phyloP scores from a whole-genome alignment of 1,140 invertebrate species.

The Spodoptera litura region DNA sequence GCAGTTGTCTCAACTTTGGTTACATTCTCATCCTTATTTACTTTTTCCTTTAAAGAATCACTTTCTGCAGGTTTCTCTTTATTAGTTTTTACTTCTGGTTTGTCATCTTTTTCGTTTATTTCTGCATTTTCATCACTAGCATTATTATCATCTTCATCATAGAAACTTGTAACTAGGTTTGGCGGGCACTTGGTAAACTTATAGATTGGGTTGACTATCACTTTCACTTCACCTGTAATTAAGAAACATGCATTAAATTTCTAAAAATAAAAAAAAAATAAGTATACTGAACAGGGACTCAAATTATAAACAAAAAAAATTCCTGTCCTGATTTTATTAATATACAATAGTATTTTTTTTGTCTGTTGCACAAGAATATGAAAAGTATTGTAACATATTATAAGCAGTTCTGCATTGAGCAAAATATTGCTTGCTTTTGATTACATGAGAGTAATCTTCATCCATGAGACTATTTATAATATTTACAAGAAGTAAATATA shows the following conservation, averaged over 20 bases:
- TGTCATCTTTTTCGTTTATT: slow-evolving; percentile 39
- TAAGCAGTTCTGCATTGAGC: too few species aligned
- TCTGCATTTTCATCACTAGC: slow-evolving; percentile 40
- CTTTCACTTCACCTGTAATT: slow-evolving; percentile 64
- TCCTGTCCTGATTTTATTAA: too few species aligned
- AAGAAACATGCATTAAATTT: not conserved
- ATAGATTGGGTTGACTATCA: slow-evolving; percentile 65
- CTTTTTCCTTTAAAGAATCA: not conserved
- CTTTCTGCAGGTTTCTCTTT: slow-evolving; percentile 13
- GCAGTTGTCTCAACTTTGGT: not conserved
- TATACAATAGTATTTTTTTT: too few species aligned
- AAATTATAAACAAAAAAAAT: too few species aligned
- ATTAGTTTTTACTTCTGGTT: not conserved
- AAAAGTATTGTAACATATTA: too few species aligned
- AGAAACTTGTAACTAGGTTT: slow-evolving; percentile 62
- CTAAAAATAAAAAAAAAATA: too few species aligned
- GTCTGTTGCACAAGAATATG: too few species aligned
- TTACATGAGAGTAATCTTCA: too few species aligned
- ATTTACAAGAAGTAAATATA: too few species aligned
- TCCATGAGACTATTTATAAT: too few species aligned
- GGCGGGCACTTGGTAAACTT: slow-evolving; percentile 64
- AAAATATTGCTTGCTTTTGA: too few species aligned
- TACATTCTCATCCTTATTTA: not conserved
- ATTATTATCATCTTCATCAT: slow-evolving; percentile 25
- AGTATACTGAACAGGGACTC: too few species aligned